Evolutionary conservation across 2,888 invertebrate genomes (phyloP).

Genomic region (Spodoptera exigua): DNA sequence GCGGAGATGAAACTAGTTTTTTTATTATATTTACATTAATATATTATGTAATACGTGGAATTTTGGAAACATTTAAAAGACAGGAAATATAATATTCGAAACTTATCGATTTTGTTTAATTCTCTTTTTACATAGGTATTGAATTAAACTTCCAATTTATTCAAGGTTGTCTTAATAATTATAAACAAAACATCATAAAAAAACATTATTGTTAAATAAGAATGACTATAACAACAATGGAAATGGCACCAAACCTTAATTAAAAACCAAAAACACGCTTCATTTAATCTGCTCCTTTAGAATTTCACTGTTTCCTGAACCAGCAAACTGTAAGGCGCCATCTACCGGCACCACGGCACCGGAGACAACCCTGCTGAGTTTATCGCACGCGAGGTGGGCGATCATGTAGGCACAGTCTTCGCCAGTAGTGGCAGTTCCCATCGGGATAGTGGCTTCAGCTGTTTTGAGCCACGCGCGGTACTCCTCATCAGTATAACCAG

Average conservation of each 20-base stretch:
- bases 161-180: no score
- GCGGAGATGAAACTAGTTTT: no score
- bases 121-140: no score
- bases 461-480: slow-evolving; percentile 70
- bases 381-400: slow-evolving; percentile 94
- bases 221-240: no score
- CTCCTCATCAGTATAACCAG: slow-evolving; percentile 89
- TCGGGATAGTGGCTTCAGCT: slow-evolving; percentile 46
- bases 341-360: slow-evolving; percentile 92
- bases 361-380: slow-evolving; percentile 56
- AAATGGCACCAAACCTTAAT: no score
- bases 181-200: no score
- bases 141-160: no score
- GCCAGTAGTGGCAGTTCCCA: slow-evolving; percentile 66
- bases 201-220: no score
- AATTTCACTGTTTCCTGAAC: slow-evolving; percentile 38
- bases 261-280: background rate
- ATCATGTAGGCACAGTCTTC: slow-evolving; percentile 95
- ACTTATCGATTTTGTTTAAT: no score
- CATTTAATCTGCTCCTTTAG: slow-evolving; percentile 31
- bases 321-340: slow-evolving; percentile 56
- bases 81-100: background rate
- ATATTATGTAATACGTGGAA: background rate
- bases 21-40: no score
- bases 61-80: background rate